phyloP scores from a whole-genome alignment of 2,797 vertebrate species.

The Sciaenops ocellatus region DNA sequence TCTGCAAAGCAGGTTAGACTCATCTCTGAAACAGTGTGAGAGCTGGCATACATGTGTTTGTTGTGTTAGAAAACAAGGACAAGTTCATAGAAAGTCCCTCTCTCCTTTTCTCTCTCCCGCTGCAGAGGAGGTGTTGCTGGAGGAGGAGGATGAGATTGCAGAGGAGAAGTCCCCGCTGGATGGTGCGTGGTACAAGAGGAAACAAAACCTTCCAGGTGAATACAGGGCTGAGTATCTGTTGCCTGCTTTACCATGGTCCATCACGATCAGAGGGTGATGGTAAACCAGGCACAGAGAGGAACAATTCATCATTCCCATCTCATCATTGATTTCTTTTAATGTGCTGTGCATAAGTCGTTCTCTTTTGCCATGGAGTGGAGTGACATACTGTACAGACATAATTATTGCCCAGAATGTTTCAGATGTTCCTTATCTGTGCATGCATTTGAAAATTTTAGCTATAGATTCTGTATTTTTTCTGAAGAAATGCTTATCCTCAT shows the following conservation, averaged over 20 bases:
- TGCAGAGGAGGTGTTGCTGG: conserved; percentile 97
- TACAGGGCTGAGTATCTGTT: conserved; percentile 44
- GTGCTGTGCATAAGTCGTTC: conserved; percentile 24
- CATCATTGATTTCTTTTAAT: conserved; percentile 7
- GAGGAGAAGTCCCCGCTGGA: conserved; percentile 98
- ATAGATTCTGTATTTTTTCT: background rate
- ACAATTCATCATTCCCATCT: conserved; percentile 31
- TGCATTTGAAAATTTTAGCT: background rate
- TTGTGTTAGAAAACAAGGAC: conserved; percentile 39
- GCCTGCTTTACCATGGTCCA: conserved; percentile 46
- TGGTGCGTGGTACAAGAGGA: conserved; percentile 88
- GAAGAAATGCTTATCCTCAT: background rate
- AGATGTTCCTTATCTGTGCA: background rate
- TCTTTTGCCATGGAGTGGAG: conserved; percentile 26
- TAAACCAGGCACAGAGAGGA: conserved; percentile 48
- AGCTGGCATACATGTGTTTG: conserved; percentile 33
- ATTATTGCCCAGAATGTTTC: background rate
- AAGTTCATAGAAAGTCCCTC: conserved; percentile 36
- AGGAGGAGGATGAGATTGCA: conserved; percentile 96
- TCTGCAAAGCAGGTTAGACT: conserved; percentile 92
- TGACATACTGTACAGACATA: background rate
- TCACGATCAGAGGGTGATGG: conserved; percentile 25
- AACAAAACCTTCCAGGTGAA: conserved; percentile 84
- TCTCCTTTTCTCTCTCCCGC: conserved; percentile 3
- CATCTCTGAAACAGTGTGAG: conserved; percentile 17